Percentiles rank a stretch among this genome's conserved stretches.
These are phyloP conservation scores for Allobates femoralis DNA, from an alignment of 2,797 vertebrate genomes.

Conservation along the genomic window DNA sequence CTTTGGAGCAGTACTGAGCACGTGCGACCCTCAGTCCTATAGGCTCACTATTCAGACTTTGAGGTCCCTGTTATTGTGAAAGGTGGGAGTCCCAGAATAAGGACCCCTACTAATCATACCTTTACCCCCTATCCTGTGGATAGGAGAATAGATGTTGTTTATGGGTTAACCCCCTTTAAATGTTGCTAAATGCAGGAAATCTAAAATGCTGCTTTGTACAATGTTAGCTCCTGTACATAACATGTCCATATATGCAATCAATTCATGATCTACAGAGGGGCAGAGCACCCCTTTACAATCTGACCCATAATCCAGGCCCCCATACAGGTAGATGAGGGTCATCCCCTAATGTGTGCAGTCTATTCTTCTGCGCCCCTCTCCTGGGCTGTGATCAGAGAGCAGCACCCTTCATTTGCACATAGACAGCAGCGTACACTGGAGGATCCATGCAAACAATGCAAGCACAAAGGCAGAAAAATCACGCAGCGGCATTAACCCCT, in stretches of 20 bases:
- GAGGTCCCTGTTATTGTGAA: too few relatives aligned
- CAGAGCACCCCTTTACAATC: neutral
- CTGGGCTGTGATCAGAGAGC: neutral
- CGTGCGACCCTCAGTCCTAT: too few relatives aligned
- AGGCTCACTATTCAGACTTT: too few relatives aligned
- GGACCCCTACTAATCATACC: too few relatives aligned
- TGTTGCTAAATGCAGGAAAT: too few relatives aligned
- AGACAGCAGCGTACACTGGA: neutral
- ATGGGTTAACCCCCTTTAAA: too few relatives aligned
- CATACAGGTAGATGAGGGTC: slow-evolving; percentile 13
- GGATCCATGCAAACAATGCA: slow-evolving; percentile 16
- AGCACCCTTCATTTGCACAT: slow-evolving; percentile 35
- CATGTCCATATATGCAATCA: neutral
- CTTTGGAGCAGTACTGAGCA: too few relatives aligned
- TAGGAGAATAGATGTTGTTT: too few relatives aligned
- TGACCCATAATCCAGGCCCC: slow-evolving; percentile 22
- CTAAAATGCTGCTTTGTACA: neutral
- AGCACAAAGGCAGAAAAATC: neutral
- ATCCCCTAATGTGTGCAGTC: slow-evolving; percentile 21
- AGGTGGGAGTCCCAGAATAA: too few relatives aligned
- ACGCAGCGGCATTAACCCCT: neutral
- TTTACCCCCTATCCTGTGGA: too few relatives aligned
- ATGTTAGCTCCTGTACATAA: neutral
- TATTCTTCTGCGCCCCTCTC: slow-evolving; percentile 22
- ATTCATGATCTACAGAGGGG: neutral